Base-by-base conservation (phyloP, 53 echinoderm and acorn worm species). In the Antedon mediterranea region DNA sequence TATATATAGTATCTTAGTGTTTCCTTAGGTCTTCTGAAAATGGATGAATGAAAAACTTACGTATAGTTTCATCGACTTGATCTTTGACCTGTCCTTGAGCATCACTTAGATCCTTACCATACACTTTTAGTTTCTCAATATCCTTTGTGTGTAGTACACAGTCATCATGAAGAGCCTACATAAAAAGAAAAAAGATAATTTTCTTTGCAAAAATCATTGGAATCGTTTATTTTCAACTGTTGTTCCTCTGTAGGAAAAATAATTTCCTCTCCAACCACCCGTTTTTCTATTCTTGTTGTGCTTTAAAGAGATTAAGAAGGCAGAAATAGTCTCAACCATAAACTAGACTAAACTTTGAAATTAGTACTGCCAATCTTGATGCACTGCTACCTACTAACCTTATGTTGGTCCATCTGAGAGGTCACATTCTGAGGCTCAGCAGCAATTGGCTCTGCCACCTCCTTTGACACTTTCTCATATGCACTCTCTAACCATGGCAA, bases 61-160 rank as follows among this genome's bases (percentile, higher is more conserved):
- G 77, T 83, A 90, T 83, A 43, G 90, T 92, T 30, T 71, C 37
- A 6, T 89, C 75, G 44, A 98, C 90, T 72, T 85, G 88, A 88
- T 98, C 98, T 82, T 98, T 98, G 83, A 92, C 78, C 34, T 87
- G 80, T 73, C 90, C 92, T 34, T 98, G 92, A 29, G 87, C 34
- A 71, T 88, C 86, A 32, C 90, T 90, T 44, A 98, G 44, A 34
- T 98, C 93, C 42, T 98, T 98, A 34, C 98, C 93, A 31, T 85
- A 83, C 76, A 89, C 92, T 81, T 90, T 98, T 73, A 93, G 85
- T 76, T 98, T 98, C 70, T 86, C 90, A 8, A 98, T 93, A 79
- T 98, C 98, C 71, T 93, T 98, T 84, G 88, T 89, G 79, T 98
- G 98, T 0, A 87, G 83, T 29, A 92, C 98, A 18, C 93, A 89